Conservation (phyloP, 2,888 invertebrate species). For the Leptinotarsa tumamoca region DNA sequence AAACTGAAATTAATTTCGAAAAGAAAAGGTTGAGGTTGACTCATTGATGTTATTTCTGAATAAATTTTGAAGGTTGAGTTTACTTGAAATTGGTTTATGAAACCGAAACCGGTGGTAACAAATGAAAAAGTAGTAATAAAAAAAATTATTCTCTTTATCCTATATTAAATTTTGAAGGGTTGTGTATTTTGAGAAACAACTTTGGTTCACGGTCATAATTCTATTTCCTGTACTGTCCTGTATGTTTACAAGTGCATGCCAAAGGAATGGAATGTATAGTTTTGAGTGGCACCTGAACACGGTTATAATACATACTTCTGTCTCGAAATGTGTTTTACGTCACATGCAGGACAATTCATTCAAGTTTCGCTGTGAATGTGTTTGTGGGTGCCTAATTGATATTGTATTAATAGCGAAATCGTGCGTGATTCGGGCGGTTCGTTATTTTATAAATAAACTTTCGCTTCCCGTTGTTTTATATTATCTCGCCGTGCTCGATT, state of each 20-base stretch:
- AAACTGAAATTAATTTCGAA: no score
- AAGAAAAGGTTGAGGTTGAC: no score
- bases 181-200: no score
- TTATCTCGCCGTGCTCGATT: slow-evolving; percentile 19
- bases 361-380: slow-evolving; percentile 52
- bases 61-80: no score
- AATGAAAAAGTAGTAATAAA: no score
- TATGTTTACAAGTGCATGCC: neutral
- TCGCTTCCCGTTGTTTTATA: slow-evolving; percentile 41
- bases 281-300: no score
- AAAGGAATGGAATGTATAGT: neutral
- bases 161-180: no score
- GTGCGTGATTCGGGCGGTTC: slow-evolving; percentile 50
- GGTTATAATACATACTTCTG: neutral
- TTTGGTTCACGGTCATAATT: no score
- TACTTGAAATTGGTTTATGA: no score
- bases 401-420: slow-evolving; percentile 58
- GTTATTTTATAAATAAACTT: slow-evolving; percentile 56
- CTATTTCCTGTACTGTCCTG: neutral
- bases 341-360: slow-evolving; percentile 22
- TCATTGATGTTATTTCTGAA: no score
- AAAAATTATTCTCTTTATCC: no score
- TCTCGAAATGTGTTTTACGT: neutral
- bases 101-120: no score
- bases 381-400: slow-evolving; percentile 57